Conservation (phyloP, 2,888 invertebrate species). For the Nycteola revayana region DNA sequence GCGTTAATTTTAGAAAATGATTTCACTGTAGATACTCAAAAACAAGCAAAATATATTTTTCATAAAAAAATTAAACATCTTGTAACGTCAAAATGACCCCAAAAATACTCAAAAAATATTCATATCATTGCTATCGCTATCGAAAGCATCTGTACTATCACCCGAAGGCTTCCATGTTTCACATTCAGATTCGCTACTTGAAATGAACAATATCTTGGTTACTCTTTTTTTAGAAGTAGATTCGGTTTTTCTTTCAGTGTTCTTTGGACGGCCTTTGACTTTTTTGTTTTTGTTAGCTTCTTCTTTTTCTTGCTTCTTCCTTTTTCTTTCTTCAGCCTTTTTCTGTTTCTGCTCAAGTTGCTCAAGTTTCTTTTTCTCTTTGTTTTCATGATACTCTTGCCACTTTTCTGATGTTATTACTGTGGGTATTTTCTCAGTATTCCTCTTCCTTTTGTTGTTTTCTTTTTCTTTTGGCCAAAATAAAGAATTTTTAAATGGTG, state of each 20-base stretch:
- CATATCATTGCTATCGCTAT: no score
- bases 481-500: no score
- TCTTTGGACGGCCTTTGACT: background rate
- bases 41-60: no score
- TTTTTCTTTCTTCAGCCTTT: background rate
- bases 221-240: background rate
- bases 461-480: slow-evolving; percentile 2
- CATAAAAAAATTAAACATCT: no score
- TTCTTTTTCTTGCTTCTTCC: background rate
- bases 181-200: slow-evolving; percentile 1
- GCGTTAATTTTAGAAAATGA: no score
- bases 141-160: no score
- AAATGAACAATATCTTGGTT: background rate
- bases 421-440: slow-evolving; percentile 1
- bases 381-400: slow-evolving; percentile 2
- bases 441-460: background rate
- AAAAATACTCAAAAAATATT: no score
- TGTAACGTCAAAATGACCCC: no score
- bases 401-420: slow-evolving; percentile 1
- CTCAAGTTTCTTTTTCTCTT: slow-evolving; percentile 1
- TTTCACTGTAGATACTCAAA: no score
- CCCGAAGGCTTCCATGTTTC: slow-evolving; percentile 1
- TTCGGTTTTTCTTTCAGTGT: no score
- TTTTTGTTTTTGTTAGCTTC: background rate
- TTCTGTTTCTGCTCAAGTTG: background rate